Evolutionary conservation across 2,113 vertebrate species (phyloP), one percentile per base, ranked within the genome.

Genomic region (Nothocercus nigrocapillus): DNA sequence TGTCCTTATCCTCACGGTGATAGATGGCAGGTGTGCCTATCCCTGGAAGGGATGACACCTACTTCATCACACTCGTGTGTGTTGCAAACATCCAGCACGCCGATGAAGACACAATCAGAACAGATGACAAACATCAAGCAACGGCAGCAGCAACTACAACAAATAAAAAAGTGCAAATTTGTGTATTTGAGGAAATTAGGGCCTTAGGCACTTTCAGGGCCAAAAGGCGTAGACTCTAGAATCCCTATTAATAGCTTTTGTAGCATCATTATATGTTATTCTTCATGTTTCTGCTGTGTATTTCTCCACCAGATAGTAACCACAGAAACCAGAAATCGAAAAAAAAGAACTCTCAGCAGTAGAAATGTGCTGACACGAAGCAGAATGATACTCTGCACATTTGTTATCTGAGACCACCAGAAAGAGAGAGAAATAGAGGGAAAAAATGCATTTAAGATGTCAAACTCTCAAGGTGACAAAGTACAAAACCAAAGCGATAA

Each of bases 241-340:
- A 61, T n/a, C 1, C 0, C 28, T 82, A 22, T 64, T 44, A 90
- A 82, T 21, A 67, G 66, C 3, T 78, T 78, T 75, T 67, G 36
- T 75, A 45, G 44, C 28, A 68, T 72, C 22, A 44, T 1, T 38
- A 19, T 34, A 15, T 59, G 86, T 79, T 73, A 59, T 72, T 38
- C 68, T 70, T 94, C 59, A 49, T 30, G 63, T 40, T 72, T 24
- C 74, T 76, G 18, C 8, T 88, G 17, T 82, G 56, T 53, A 75
- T 70, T 79, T 67, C 54, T 78, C 56, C 51, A 53, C 45, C 44
- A 34, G 58, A 76, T n/a, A 27, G 76, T 86, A 90, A 86, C 77
- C 54, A 86, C 67, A 92, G 80, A 92, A 96, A 88, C 30, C 58
- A 85, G 75, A 82, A 90, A 62, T 82, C 38, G 49, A 90, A 59